Conservation (phyloP, 2,113 vertebrate species). For the Entelurus aequoreus region DNA sequence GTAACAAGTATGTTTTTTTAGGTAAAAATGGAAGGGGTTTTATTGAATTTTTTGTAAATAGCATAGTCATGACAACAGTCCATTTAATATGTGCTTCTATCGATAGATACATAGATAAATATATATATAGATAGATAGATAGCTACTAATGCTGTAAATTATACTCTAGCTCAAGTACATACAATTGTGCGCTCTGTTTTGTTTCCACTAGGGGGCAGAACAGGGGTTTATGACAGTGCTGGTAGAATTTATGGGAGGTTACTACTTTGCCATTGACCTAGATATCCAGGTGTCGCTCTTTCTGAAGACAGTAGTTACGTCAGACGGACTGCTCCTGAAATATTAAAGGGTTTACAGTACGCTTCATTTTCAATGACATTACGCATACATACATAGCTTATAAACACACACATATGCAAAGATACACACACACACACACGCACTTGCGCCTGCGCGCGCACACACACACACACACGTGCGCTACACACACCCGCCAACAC, state of each 20-base stretch:
- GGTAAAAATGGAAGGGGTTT: no score
- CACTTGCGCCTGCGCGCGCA: not conserved
- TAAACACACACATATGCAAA: not conserved
- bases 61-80: no score
- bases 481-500: no score
- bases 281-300: slow-evolving; percentile 11
- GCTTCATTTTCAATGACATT: slow-evolving; percentile 4
- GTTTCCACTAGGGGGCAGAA: slow-evolving; percentile 41
- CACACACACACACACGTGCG: not conserved
- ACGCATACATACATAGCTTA: not conserved
- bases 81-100: not conserved
- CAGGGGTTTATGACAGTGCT: not conserved
- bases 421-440: not conserved
- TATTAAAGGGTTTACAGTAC: slow-evolving; percentile 10
- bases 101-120: not conserved
- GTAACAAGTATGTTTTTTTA: no score
- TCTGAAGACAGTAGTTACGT: not conserved
- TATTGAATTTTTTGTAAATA: no score
- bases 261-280: slow-evolving; percentile 34
- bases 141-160: not conserved
- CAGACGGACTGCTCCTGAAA: not conserved
- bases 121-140: not conserved
- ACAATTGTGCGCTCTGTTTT: no score
- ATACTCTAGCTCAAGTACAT: no score
- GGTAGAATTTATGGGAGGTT: no score